Percentiles rank a stretch among this genome's conserved stretches.
phyloP scores from a whole-genome alignment of 2,888 invertebrate species.

The Proisotoma minuta region DNA sequence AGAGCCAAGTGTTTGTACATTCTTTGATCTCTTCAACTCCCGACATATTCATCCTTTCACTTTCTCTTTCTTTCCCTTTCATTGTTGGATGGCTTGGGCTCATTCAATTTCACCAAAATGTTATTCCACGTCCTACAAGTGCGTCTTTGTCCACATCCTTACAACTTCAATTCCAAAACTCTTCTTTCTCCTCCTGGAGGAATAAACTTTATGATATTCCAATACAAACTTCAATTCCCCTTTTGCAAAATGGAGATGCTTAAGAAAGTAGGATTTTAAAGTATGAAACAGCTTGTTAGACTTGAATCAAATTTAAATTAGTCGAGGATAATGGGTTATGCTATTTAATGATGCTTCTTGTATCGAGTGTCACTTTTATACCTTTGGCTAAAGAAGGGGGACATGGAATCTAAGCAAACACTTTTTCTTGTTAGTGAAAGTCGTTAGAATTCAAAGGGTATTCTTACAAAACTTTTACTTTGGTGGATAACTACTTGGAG shows the following conservation, averaged over 20 bases:
- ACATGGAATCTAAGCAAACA: background rate
- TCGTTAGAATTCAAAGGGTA: background rate
- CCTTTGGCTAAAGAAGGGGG: too few species aligned
- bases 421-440: background rate
- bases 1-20: too few species aligned
- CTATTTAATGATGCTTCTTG: too few species aligned
- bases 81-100: background rate
- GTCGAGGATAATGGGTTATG: too few species aligned
- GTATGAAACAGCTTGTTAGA: too few species aligned
- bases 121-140: background rate
- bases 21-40: too few species aligned
- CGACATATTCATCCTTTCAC: background rate
- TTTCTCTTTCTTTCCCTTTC: background rate
- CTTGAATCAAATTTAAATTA: too few species aligned
- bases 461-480: background rate
- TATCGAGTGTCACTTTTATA: too few species aligned
- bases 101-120: background rate
- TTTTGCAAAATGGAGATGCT: too few species aligned
- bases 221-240: too few species aligned
- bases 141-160: background rate
- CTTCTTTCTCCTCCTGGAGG: conserved; percentile 1
- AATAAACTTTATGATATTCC: too few species aligned
- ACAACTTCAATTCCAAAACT: background rate
- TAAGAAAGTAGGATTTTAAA: too few species aligned
- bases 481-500: background rate